These are phyloP conservation scores for Limanda limanda DNA, from an alignment of 2,113 vertebrate genomes.

Conservation along the genomic window DNA sequence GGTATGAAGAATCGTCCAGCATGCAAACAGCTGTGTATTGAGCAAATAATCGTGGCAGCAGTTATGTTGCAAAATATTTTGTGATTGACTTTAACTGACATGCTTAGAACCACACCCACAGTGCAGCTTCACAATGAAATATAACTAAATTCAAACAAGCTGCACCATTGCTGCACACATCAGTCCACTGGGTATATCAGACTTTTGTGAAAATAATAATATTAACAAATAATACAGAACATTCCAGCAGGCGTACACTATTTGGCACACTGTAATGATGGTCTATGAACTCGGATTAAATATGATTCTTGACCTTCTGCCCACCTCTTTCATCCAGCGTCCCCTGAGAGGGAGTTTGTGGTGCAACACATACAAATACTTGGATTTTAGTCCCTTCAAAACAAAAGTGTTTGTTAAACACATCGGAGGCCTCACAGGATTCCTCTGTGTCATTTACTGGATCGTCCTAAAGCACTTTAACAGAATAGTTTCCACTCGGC, in stretches of 20 bases:
- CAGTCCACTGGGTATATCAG: too few species aligned
- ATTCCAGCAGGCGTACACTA: too few species aligned
- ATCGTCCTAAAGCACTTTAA: slow-evolving; percentile 58
- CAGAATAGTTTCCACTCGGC: slow-evolving; percentile 63
- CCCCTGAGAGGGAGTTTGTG: not conserved
- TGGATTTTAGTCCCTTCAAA: slow-evolving; percentile 35
- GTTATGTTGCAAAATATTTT: too few species aligned
- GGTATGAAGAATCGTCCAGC: too few species aligned
- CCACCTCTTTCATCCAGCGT: not conserved
- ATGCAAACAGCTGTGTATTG: too few species aligned
- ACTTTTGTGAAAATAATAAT: not conserved
- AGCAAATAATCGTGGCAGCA: too few species aligned
- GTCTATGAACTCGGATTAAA: not conserved
- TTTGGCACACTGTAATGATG: not conserved
- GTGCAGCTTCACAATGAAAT: too few species aligned
- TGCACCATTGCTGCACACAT: too few species aligned
- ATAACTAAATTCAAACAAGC: too few species aligned
- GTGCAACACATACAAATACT: slow-evolving; percentile 22
- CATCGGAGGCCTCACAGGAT: slow-evolving; percentile 23
- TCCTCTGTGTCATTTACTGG: slow-evolving; percentile 51
- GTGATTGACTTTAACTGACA: too few species aligned
- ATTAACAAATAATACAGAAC: too few species aligned
- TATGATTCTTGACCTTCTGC: not conserved
- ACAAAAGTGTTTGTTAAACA: slow-evolving; percentile 61
- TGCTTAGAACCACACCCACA: too few species aligned